phyloP scores from a whole-genome alignment of 2,888 invertebrate species.

The Heliconius charithonia region DNA sequence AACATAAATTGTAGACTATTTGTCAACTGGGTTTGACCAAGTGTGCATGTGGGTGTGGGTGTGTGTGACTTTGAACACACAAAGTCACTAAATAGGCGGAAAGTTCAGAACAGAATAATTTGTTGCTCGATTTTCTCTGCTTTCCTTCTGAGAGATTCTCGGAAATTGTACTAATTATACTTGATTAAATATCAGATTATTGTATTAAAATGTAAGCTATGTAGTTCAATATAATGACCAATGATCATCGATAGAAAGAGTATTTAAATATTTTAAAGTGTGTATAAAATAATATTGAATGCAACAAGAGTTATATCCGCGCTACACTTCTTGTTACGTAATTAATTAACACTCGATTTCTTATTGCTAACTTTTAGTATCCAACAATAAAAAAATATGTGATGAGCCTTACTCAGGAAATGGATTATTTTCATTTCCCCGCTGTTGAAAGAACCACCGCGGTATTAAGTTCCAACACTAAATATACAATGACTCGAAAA shows the following conservation, averaged over 20 bases:
- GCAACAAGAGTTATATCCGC: background rate
- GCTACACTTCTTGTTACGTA: background rate
- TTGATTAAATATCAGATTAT: background rate
- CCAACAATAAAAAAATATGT: background rate
- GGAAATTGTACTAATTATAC: background rate
- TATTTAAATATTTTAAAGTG: too few relatives aligned
- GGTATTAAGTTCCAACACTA: background rate
- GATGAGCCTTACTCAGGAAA: too few relatives aligned
- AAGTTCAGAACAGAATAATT: background rate
- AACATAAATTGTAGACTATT: background rate
- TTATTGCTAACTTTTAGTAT: background rate
- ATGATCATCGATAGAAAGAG: too few relatives aligned
- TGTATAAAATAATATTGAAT: too few relatives aligned
- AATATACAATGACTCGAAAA: background rate
- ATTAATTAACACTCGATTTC: background rate
- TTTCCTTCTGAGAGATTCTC: background rate
- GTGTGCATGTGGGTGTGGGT: background rate
- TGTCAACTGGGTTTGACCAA: too few relatives aligned
- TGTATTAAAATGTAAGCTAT: background rate
- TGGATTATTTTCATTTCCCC: background rate
- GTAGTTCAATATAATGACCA: background rate
- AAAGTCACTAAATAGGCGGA: slow-evolving; percentile 2
- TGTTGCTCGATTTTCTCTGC: background rate
- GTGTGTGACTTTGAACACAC: background rate
- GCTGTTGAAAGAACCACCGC: background rate